phyloP scores from a whole-genome alignment of 2,113 vertebrate genomes.

The Pseudorhombus dupliciocellatus region DNA sequence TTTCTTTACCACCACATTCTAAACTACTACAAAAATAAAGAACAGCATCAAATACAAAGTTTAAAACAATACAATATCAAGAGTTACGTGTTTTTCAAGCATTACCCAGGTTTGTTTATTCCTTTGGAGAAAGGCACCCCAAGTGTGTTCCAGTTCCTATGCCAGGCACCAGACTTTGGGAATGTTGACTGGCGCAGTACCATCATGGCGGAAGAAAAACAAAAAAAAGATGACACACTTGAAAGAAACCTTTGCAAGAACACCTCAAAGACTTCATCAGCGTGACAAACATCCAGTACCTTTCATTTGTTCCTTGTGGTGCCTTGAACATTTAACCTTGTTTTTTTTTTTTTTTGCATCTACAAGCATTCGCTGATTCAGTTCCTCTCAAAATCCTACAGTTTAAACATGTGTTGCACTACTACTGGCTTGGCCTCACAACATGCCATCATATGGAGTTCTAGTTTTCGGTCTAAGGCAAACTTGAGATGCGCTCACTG shows the following conservation, averaged over 20 bases:
- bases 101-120: constrained; percentile 84
- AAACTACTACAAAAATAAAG: constrained; percentile 62
- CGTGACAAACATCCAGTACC: constrained; percentile 60
- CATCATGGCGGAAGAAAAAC: constrained; percentile 25
- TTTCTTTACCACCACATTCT: constrained; percentile 39
- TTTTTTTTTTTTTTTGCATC: constrained; percentile 32
- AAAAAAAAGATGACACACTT: constrained; percentile 28
- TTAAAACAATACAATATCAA: constrained; percentile 70
- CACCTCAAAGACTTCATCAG: constrained; percentile 38
- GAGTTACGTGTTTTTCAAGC: constrained; percentile 82
- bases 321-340: constrained; percentile 40
- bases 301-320: constrained; percentile 7
- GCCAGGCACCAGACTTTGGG: constrained; percentile 44
- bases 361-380: constrained; percentile 36
- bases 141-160: constrained; percentile 67
- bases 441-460: constrained; percentile 64
- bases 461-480: constrained; percentile 76
- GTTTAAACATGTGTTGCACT: constrained; percentile 16
- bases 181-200: constrained; percentile 46
- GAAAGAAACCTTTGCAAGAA: constrained; percentile 45
- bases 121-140: constrained; percentile 79
- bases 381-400: constrained; percentile 52
- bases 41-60: constrained; percentile 71
- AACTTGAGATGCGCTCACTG: constrained; percentile 74
- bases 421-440: constrained; percentile 55